Base-by-base conservation (phyloP, 1,140 invertebrate genomes). In the Acromyrmex charruanus region DNA sequence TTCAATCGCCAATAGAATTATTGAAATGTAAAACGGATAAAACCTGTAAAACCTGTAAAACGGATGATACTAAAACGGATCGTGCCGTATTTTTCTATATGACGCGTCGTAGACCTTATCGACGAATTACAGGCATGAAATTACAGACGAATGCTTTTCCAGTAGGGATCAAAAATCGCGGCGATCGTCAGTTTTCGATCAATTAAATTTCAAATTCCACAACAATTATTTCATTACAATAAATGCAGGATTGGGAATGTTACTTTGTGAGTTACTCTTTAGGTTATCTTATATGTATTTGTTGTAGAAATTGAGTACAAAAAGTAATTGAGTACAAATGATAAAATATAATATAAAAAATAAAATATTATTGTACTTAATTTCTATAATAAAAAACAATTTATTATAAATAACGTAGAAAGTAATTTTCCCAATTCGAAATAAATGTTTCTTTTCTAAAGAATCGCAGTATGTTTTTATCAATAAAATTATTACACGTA, bases 1-100 rank as follows among this genome's bases (percentile, higher is more conserved):
- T 94, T 94, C 85, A 93, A 93, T 94, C 92, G 90, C 88, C 92
- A 93, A 93, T 93, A 90, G 93, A 91, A 92, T 91, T 87, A 89
- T 87, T 72, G 85, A 71, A 87, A 91, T 85, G 86, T 84, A 88
- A 74, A 82, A 82, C 68, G 53, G 35, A 59, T 72, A 72, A 68
- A 82, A 72, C 28, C 21, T 58, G 39, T 72, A 72, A 68, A 82
- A 72, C 28, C 21, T 58, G 39, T 68, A 44, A 80, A 80, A 80
- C 72, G 72, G 25, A 74, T 84, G 79, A 87, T 88, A 66, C 69
- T 75, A 75, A 44, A 84, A 75, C 61, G 49, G 28, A 66, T 80
- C 49, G n/a, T 21, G n/a, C 3, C 25, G 69, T 35, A 16, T 25
- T 10, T 44, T 31, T 10, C n/a, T 61, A 14, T n/a, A 31, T 39